Conservation (phyloP, 2,888 invertebrate genomes). For the Thymelicus sylvestris region DNA sequence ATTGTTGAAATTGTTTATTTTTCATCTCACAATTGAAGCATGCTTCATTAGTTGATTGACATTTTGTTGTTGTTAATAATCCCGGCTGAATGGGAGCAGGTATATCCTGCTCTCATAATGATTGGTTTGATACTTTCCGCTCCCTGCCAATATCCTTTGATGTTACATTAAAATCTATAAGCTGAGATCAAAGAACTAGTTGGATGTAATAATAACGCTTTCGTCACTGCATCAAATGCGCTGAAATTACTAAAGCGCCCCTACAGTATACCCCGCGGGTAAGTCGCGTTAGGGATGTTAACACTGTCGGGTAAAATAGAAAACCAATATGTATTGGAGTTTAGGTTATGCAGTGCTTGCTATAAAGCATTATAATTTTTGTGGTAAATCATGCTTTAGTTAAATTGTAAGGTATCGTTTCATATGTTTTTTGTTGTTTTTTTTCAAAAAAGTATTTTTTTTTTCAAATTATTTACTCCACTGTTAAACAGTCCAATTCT, state of each 20-base stretch:
- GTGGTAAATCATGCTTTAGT: too few species aligned
- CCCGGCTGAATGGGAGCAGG: background rate
- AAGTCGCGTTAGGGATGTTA: constrained; percentile 11
- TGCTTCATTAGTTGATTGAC: too few species aligned
- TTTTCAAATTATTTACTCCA: too few species aligned
- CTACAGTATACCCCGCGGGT: constrained; percentile 12
- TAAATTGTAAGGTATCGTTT: too few species aligned
- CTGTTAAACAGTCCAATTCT: too few species aligned
- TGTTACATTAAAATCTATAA: constrained; percentile 9
- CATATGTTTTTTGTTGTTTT: too few species aligned
- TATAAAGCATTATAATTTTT: too few species aligned
- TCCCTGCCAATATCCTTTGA: constrained; percentile 17
- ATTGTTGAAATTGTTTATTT: too few species aligned
- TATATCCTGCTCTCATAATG: background rate
- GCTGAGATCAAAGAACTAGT: constrained; percentile 21
- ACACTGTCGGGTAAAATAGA: background rate
- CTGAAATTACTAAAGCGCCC: constrained; percentile 27
- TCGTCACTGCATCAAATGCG: constrained; percentile 29
- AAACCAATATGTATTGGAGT: too few species aligned
- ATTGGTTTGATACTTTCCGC: constrained; percentile 11
- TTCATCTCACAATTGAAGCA: too few species aligned
- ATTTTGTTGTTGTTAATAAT: background rate
- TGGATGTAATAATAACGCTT: constrained; percentile 30
- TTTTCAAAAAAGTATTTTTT: too few species aligned
- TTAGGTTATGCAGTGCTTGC: too few species aligned